A percentile compares a stretch with the other conserved stretches of the same genome.
These are phyloP conservation scores for Chymomyza fuscimana DNA, from an alignment of 2,888 invertebrate species.

Conservation along the genomic window DNA sequence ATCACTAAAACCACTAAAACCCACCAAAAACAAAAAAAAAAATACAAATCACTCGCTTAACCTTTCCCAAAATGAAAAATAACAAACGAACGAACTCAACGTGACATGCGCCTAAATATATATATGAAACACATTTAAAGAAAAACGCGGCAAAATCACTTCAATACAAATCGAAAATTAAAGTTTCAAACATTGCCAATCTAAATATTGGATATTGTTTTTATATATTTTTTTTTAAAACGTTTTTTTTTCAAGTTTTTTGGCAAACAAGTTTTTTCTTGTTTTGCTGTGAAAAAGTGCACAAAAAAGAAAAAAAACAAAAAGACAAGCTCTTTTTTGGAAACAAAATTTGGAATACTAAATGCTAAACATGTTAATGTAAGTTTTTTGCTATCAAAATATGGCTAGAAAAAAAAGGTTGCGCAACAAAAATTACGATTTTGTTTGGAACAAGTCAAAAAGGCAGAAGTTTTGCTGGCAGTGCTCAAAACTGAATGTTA, in stretches of 20 bases:
- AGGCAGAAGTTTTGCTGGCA: too few relatives aligned
- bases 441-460: background rate
- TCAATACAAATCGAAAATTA: background rate
- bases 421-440: background rate
- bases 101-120: constrained; percentile 19
- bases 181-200: background rate
- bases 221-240: background rate
- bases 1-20: background rate
- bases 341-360: background rate
- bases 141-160: background rate
- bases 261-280: background rate
- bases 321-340: too few relatives aligned
- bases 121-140: background rate
- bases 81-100: constrained; percentile 17
- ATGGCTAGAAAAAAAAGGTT: background rate
- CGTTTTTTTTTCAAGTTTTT: background rate
- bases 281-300: background rate
- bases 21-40: constrained; percentile 3
- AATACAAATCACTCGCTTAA: constrained; percentile 7
- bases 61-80: constrained; percentile 26
- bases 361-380: background rate
- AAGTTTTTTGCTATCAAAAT: background rate
- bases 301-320: background rate
- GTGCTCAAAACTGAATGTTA: too few relatives aligned
- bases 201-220: background rate